phyloP scores from a whole-genome alignment of 2,113 vertebrate species.

The Malurus elegans region DNA sequence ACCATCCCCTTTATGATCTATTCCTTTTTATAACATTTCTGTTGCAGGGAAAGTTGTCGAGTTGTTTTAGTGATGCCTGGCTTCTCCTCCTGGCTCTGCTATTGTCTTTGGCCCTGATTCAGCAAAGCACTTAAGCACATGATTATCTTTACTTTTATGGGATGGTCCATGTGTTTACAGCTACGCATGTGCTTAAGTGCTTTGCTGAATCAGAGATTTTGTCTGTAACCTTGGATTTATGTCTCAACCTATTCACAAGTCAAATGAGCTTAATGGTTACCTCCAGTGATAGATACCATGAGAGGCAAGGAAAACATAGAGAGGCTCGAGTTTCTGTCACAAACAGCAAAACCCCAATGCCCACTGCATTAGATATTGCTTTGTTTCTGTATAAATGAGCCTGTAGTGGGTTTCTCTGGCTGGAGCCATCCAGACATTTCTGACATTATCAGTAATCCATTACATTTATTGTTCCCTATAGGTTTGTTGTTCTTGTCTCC shows the following conservation, averaged over 20 bases:
- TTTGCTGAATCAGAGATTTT: slow-evolving; percentile 68
- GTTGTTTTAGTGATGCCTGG: slow-evolving; percentile 65
- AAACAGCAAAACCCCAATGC: not conserved
- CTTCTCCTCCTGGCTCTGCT: slow-evolving; percentile 62
- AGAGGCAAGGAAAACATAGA: not conserved
- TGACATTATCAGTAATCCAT: slow-evolving; percentile 9
- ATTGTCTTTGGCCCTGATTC: slow-evolving; percentile 70
- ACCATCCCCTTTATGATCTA: slow-evolving; percentile 61
- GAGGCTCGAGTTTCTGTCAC: not conserved
- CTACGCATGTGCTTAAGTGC: slow-evolving; percentile 68
- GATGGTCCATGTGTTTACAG: slow-evolving; percentile 69
- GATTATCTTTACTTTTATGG: slow-evolving; percentile 69
- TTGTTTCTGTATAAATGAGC: not conserved
- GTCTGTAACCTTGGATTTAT: slow-evolving; percentile 64
- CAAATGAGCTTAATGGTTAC: slow-evolving; percentile 49
- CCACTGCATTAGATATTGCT: not conserved
- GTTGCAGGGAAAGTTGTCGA: slow-evolving; percentile 48
- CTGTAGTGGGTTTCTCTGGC: not conserved
- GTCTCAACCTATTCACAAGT: slow-evolving; percentile 46
- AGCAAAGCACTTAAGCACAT: slow-evolving; percentile 67
- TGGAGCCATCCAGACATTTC: slow-evolving; percentile 2
- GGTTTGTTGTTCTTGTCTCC: slow-evolving; percentile 15
- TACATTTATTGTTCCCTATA: not conserved
- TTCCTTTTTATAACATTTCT: slow-evolving; percentile 50
- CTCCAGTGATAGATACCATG: slow-evolving; percentile 3